Evolutionary conservation across 2,797 vertebrate species (phyloP), one percentile per base, ranked within the genome.

Genomic region (Ctenochaetus hawaiiensis): DNA sequence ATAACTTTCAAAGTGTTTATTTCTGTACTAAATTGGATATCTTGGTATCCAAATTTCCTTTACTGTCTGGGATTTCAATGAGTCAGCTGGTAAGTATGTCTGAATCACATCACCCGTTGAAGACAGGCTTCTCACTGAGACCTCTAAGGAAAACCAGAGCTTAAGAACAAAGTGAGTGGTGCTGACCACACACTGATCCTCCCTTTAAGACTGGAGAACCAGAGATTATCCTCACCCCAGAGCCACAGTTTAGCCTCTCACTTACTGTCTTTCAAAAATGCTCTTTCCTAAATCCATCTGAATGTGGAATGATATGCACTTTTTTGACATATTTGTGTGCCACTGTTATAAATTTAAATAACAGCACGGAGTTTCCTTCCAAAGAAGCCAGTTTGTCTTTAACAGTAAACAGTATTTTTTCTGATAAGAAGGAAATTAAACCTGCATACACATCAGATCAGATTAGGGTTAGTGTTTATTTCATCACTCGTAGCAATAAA

Each of bases 21-120:
- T 73, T 34, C 49, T 26, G 37, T 57, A 7, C 51, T 16, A 3
- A 20, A 54, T 3, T 68, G 43, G 49, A 71, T 63, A 34, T 41
- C 62, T 18, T 59, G 49, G 75, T 70, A 47, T 63, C 18, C 26
- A 23, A 45, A 64, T 70, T 76, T 76, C 57, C 44, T 23, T 70
- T 11, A 22, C 48, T 68, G 79, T 85, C 77, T 85, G 79, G 48
- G 34, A 22, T 65, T 22, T 61, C 52, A 80, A 44, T 85, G 83
- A 92, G 79, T 91, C 90, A 84, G 60, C 60, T 17, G 48, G 62
- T 59, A 65, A 86, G 78, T 68, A 79, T 77, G 80, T 85, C 84
- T 85, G 82, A 83, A 69, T 87, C 86, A 75, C 58, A 34, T 69
- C 64, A 41, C 20, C 45, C 62, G 13, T 23, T 73, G 44, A 72